phyloP scores from a whole-genome alignment of 1,140 invertebrate genomes.

The Drosophila pallidifrons region DNA sequence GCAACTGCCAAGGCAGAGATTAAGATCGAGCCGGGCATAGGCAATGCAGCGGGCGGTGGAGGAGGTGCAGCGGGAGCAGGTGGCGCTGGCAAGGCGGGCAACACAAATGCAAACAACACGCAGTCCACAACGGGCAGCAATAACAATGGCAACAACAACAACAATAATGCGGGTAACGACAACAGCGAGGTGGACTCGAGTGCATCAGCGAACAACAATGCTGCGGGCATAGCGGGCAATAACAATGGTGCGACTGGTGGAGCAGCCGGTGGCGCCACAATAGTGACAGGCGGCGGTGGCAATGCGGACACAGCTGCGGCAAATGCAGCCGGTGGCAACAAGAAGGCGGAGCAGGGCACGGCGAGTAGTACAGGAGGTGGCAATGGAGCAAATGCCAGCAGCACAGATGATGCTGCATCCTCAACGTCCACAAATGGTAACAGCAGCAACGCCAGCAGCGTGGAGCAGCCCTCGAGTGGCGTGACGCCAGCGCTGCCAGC shows the following conservation, averaged over 20 bases:
- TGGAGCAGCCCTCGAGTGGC: conserved; percentile 56
- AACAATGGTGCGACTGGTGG: conserved; percentile 20
- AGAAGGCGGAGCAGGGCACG: conserved; percentile 51
- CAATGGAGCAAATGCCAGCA: conserved; percentile 10
- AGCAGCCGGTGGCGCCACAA: conserved; percentile 17
- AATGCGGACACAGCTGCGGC: conserved; percentile 26
- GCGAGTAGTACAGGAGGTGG: background rate
- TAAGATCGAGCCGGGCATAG: conserved; percentile 70
- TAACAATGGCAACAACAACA: conserved; percentile 33
- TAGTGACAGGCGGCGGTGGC: conserved; percentile 19
- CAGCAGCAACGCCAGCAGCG: conserved; percentile 68
- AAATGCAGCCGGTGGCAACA: conserved; percentile 36
- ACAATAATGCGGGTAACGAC: conserved; percentile 3
- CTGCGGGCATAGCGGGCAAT: conserved; percentile 15
- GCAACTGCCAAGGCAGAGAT: conserved; percentile 60
- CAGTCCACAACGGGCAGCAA: conserved; percentile 19
- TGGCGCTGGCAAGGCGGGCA: conserved; percentile 41
- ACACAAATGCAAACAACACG: conserved; percentile 8
- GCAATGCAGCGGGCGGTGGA: background rate
- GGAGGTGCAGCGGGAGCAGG: conserved; percentile 11
- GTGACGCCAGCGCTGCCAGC: conserved; percentile 39
- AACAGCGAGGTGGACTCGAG: conserved; percentile 69
- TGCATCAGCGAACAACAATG: conserved; percentile 37
- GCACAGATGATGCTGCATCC: conserved; percentile 69
- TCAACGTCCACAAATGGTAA: conserved; percentile 86